These are phyloP conservation scores for Leptinotarsa defecta DNA, from an alignment of 1,140 invertebrate species.

Conservation along the genomic window DNA sequence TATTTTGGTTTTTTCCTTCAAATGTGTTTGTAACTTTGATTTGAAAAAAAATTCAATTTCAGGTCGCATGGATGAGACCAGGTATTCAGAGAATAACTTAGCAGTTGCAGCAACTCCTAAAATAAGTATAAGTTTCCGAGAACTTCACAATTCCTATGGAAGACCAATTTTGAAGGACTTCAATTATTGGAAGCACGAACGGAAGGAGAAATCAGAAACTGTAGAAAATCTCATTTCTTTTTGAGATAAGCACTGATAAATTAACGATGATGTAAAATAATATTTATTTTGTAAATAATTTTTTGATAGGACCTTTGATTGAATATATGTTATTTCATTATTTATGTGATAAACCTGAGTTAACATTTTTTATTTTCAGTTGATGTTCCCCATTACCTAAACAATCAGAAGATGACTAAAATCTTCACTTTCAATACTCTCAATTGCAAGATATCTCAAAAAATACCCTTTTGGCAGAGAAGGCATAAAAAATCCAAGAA, in stretches of 20 bases:
- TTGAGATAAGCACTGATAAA: slow-evolving; percentile 26
- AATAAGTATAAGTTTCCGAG: slow-evolving; percentile 69
- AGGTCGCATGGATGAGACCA: slow-evolving; percentile 45
- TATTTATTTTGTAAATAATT: slow-evolving; percentile 1
- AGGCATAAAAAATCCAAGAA: no score
- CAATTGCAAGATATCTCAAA: no score
- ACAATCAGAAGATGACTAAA: no score
- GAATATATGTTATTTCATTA: no score
- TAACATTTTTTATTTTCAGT: no score
- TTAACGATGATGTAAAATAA: not conserved
- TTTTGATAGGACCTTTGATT: not conserved
- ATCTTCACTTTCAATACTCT: no score
- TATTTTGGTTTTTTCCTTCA: no score
- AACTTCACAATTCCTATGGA: slow-evolving; percentile 72
- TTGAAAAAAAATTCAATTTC: not conserved
- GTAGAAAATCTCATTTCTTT: slow-evolving; percentile 44
- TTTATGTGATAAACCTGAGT: no score
- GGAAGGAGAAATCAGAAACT: slow-evolving; percentile 39
- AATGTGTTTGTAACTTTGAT: no score
- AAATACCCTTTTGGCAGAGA: no score
- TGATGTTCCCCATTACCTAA: no score
- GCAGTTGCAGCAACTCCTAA: slow-evolving; percentile 39
- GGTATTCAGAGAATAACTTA: slow-evolving; percentile 22
- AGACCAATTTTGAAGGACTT: slow-evolving; percentile 69
- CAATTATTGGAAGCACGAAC: slow-evolving; percentile 67